Evolutionary conservation across 2,797 vertebrate genomes (phyloP).

Genomic region (Cryptoprocta ferox): DNA sequence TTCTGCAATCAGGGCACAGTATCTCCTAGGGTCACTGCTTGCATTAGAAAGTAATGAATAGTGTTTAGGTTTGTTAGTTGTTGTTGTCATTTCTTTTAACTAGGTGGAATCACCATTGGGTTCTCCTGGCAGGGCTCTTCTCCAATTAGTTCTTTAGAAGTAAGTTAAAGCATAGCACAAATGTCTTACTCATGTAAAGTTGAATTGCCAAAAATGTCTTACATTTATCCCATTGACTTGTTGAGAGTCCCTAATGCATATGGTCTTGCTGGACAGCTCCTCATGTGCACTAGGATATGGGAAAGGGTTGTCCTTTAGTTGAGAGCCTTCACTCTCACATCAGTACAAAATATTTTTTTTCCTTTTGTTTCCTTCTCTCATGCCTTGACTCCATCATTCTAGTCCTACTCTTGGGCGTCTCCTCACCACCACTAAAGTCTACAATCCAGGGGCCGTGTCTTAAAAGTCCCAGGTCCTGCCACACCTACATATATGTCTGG

Average conservation of each 20-base stretch:
- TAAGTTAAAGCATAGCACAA: background rate
- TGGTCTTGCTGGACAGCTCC: background rate
- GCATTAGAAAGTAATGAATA: background rate
- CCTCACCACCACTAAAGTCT: background rate
- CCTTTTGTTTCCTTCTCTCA: background rate
- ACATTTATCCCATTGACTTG: background rate
- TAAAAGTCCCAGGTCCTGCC: too few species aligned
- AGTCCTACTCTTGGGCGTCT: background rate
- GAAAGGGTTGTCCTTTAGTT: background rate
- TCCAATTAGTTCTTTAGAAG: background rate
- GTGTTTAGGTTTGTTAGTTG: background rate
- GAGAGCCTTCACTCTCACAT: background rate
- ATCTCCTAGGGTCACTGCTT: background rate
- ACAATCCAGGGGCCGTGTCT: accelerated
- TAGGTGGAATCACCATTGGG: background rate
- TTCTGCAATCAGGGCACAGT: background rate
- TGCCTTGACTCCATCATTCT: background rate
- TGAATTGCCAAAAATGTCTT: background rate
- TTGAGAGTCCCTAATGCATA: too few species aligned
- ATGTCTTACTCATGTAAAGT: background rate
- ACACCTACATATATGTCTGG: accelerated
- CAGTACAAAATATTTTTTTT: background rate
- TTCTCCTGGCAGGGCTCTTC: background rate
- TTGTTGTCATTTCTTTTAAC: background rate
- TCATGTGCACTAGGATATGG: accelerated